phyloP scores from a whole-genome alignment of 2,797 vertebrate species.

The Acipenser transmontanus region DNA sequence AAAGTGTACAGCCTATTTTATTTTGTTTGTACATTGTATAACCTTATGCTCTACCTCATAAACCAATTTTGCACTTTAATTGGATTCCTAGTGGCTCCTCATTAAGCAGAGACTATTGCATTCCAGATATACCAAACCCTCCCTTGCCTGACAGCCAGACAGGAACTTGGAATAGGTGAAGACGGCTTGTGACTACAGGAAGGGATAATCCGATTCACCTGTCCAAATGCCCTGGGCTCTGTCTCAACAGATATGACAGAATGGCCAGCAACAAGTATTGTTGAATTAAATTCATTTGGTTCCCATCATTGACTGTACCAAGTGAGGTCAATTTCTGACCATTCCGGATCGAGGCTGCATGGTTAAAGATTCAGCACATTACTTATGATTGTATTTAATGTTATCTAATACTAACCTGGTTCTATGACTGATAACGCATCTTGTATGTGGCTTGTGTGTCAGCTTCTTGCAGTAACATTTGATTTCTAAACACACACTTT shows the following conservation, averaged over 20 bases:
- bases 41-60: background rate
- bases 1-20: background rate
- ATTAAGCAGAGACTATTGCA: slow-evolving; percentile 4
- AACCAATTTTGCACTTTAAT: background rate
- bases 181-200: slow-evolving; percentile 5
- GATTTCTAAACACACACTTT: too few species aligned
- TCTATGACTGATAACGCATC: too few species aligned
- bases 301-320: too few species aligned
- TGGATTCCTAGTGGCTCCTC: background rate
- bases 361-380: too few species aligned
- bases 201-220: background rate
- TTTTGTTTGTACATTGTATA: background rate
- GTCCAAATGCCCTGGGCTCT: background rate
- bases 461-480: too few species aligned
- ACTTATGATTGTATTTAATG: too few species aligned
- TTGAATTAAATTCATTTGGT: background rate
- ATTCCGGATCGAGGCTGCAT: too few species aligned
- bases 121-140: background rate
- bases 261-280: background rate
- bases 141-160: background rate
- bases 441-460: too few species aligned
- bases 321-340: too few species aligned
- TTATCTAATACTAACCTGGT: too few species aligned
- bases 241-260: background rate
- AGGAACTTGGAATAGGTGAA: background rate